Percentiles rank a stretch among this genome's conserved stretches.
phyloP scores from a whole-genome alignment of 92 coral and sea anemone genomes.

The Heteractis magnifica region DNA sequence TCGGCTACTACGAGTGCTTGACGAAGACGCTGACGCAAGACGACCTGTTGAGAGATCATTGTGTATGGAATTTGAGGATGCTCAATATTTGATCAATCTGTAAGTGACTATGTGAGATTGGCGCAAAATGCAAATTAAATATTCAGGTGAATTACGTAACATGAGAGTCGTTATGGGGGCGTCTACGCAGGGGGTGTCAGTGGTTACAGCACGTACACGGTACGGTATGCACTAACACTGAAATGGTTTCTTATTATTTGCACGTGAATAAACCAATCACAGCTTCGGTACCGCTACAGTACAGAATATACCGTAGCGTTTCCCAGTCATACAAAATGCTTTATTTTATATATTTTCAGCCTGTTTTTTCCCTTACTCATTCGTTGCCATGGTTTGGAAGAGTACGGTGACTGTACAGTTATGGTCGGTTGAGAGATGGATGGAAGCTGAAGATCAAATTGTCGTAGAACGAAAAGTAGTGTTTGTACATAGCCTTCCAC shows the following conservation, averaged over 20 bases:
- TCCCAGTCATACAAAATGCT: not conserved
- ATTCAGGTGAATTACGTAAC: too few species aligned
- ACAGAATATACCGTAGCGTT: too few species aligned
- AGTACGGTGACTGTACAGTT: conserved; percentile 34
- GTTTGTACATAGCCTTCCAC: conserved; percentile 68
- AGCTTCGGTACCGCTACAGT: too few species aligned
- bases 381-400: conserved; percentile 45
- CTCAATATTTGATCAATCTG: not conserved
- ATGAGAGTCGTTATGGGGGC: too few species aligned
- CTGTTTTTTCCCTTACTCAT: conserved; percentile 20
- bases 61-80: not conserved
- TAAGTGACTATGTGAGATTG: too few species aligned
- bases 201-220: too few species aligned
- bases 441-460: conserved; percentile 75
- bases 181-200: too few species aligned
- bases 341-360: too few species aligned
- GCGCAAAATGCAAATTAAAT: too few species aligned
- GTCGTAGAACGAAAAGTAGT: conserved; percentile 56
- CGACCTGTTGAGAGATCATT: conserved; percentile 42
- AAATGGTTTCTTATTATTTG: too few species aligned
- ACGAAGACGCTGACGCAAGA: conserved; percentile 63
- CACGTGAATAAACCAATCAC: too few species aligned
- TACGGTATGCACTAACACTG: too few species aligned
- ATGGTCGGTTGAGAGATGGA: conserved; percentile 49
- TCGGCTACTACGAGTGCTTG: conserved; percentile 56